Percentiles rank a stretch among this genome's conserved stretches.
phyloP scores from a whole-genome alignment of 2,113 vertebrate species.

The Lepus europaeus region DNA sequence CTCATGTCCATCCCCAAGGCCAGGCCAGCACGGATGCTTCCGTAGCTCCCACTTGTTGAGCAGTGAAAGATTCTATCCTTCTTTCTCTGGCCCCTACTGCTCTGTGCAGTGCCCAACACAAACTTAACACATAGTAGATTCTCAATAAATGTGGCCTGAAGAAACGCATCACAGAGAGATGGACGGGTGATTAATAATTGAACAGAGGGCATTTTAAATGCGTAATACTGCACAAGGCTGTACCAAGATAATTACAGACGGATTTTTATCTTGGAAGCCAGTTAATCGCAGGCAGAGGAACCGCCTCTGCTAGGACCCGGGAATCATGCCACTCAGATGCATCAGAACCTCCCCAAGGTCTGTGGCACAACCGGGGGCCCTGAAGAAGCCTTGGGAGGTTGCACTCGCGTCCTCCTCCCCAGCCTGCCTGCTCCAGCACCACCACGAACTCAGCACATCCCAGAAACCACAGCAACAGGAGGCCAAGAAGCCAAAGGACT shows the following conservation, averaged over 20 bases:
- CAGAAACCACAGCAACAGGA: constrained; percentile 49
- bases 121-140: background rate
- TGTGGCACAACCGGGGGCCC: background rate
- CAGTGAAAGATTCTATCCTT: background rate
- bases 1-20: accelerated
- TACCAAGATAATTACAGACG: background rate
- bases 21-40: background rate
- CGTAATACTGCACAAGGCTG: constrained; percentile 18
- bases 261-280: constrained; percentile 25
- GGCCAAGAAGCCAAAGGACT: constrained; percentile 6
- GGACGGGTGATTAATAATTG: background rate
- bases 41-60: background rate
- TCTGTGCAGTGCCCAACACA: background rate
- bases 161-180: background rate
- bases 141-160: constrained; percentile 7
- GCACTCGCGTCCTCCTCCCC: background rate
- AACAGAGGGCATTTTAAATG: constrained; percentile 34
- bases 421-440: constrained; percentile 9
- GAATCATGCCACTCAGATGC: background rate
- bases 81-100: background rate
- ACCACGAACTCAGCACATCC: constrained; percentile 9
- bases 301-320: background rate
- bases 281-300: background rate
- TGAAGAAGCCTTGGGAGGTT: background rate
- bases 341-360: background rate